These are phyloP conservation scores for Melinopterus prodromus DNA, from an alignment of 2,888 invertebrate species.

Conservation along the genomic window DNA sequence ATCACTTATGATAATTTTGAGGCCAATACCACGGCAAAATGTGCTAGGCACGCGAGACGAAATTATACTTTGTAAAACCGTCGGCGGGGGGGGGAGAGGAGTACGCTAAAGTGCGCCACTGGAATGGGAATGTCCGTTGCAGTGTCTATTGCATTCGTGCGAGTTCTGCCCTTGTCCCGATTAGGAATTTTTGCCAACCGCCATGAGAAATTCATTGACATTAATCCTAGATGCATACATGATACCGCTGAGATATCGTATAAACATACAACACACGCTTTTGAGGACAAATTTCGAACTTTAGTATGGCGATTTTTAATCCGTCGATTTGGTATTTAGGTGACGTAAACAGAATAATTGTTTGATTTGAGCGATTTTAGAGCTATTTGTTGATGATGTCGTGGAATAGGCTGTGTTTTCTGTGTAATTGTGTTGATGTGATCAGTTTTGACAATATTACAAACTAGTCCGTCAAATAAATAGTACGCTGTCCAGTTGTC, in stretches of 20 bases:
- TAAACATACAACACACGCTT: neutral
- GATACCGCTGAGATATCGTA: neutral
- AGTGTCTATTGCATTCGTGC: neutral
- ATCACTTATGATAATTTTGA: slow-evolving; percentile 27
- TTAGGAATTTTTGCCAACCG: slow-evolving; percentile 50
- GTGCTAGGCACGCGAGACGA: slow-evolving; percentile 27
- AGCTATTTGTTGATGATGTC: too few relatives aligned
- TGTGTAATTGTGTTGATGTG: too few relatives aligned
- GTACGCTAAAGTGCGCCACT: neutral
- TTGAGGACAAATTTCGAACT: slow-evolving; percentile 4
- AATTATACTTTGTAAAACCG: slow-evolving; percentile 33
- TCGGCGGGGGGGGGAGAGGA: neutral
- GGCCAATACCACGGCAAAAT: slow-evolving; percentile 32
- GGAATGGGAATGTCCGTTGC: neutral
- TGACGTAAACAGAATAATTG: neutral
- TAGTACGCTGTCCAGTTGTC: too few relatives aligned
- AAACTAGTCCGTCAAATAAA: too few relatives aligned
- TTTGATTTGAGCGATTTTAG: neutral
- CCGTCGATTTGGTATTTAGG: neutral
- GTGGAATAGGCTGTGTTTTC: too few relatives aligned
- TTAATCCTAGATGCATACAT: slow-evolving; percentile 42
- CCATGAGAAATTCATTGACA: slow-evolving; percentile 55
- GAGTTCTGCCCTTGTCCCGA: slow-evolving; percentile 52
- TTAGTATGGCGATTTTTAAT: neutral
- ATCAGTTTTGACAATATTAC: too few relatives aligned